phyloP scores from a whole-genome alignment of 2,888 invertebrate species.

The Nomada goodeniana region DNA sequence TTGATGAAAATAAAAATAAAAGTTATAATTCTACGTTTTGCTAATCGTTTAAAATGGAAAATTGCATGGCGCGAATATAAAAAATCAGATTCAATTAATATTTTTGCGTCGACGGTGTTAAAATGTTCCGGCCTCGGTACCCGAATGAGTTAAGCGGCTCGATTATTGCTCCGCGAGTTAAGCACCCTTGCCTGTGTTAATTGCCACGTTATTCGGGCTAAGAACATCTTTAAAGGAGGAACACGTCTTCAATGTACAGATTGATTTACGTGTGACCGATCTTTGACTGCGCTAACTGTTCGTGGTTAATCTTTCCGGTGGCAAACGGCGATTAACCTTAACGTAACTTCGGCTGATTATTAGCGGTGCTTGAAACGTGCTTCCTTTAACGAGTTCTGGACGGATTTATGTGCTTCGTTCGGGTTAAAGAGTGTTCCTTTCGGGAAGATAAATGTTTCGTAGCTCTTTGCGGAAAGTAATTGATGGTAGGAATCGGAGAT shows the following conservation, averaged over 20 bases:
- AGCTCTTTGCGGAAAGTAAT: background rate
- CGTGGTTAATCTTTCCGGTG: background rate
- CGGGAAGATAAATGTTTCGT: background rate
- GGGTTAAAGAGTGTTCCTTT: background rate
- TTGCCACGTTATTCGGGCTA: slow-evolving; percentile 35
- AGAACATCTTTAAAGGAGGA: background rate
- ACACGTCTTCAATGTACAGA: slow-evolving; percentile 17
- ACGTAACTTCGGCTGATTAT: background rate
- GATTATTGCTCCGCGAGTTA: slow-evolving; percentile 45
- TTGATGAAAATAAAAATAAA: no score
- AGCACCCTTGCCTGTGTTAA: slow-evolving; percentile 40
- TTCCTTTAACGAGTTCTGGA: slow-evolving; percentile 11
- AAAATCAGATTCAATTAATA: no score
- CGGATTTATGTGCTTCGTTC: background rate
- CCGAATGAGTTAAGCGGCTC: slow-evolving; percentile 32
- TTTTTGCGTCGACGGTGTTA: no score
- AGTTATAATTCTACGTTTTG: no score
- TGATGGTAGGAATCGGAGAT: background rate
- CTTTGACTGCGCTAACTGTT: slow-evolving; percentile 16
- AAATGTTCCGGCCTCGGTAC: background rate
- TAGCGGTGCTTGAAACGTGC: background rate
- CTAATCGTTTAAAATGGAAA: no score
- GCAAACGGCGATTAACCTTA: slow-evolving; percentile 19
- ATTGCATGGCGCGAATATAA: background rate
- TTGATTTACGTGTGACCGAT: slow-evolving; percentile 23